Conservation (phyloP, 1,140 invertebrate species). For the Drosophila ogumai region DNA sequence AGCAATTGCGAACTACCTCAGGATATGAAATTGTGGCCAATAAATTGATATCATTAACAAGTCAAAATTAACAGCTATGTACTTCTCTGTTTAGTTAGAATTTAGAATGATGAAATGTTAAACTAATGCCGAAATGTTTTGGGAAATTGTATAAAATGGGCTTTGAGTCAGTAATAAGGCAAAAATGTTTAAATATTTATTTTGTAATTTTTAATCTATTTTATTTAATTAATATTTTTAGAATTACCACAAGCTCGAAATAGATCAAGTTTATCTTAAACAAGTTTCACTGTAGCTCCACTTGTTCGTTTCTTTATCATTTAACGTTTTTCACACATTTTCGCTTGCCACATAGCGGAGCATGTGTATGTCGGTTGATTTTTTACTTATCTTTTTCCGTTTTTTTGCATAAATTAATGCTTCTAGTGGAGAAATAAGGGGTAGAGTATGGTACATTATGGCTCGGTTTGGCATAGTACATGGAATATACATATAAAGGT, state of each 20-base stretch:
- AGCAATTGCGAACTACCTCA: too few relatives aligned
- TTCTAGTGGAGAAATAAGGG: conserved; percentile 12
- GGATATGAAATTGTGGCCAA: too few relatives aligned
- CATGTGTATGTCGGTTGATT: conserved; percentile 28
- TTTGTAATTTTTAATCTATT: too few relatives aligned
- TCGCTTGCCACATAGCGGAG: conserved; percentile 30
- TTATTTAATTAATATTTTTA: background rate
- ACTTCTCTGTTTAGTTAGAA: too few relatives aligned
- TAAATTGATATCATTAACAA: too few relatives aligned
- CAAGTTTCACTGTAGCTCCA: conserved; percentile 10
- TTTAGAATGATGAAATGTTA: too few relatives aligned
- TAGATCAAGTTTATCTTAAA: background rate
- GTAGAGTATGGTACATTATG: conserved; percentile 13
- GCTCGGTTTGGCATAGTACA: conserved; percentile 6
- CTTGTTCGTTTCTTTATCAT: conserved; percentile 58
- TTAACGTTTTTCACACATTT: conserved; percentile 73
- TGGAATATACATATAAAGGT: conserved; percentile 10
- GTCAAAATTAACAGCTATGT: too few relatives aligned
- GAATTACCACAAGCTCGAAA: background rate
- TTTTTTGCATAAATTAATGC: conserved; percentile 58
- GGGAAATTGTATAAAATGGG: too few relatives aligned
- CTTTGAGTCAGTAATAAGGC: too few relatives aligned
- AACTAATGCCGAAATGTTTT: too few relatives aligned
- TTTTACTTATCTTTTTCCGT: conserved; percentile 25
- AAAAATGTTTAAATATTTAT: too few relatives aligned